phyloP scores from a whole-genome alignment of 2,113 vertebrate genomes.

The Lethenteron reissneri region DNA sequence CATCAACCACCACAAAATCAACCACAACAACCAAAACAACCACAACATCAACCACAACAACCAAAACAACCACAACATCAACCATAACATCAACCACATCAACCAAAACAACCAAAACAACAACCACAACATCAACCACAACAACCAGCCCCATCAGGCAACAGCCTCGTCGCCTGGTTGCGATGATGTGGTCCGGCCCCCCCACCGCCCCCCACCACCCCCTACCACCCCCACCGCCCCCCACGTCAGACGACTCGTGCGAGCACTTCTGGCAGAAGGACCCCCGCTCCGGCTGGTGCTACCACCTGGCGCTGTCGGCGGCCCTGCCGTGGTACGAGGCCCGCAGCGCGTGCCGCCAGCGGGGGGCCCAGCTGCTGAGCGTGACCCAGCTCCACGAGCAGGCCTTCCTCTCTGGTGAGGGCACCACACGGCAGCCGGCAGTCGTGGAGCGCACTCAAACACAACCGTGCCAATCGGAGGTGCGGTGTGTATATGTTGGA shows the following conservation, averaged over 20 bases:
- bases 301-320: constrained; percentile 94
- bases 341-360: constrained; percentile 73
- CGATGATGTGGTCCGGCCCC: neutral
- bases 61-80: neutral
- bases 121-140: neutral
- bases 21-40: neutral
- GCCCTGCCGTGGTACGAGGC: constrained; percentile 74
- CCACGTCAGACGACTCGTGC: constrained; percentile 28
- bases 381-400: constrained; percentile 85
- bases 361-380: constrained; percentile 72
- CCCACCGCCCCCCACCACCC: neutral
- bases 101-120: neutral
- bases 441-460: too few species aligned
- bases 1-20: too few species aligned
- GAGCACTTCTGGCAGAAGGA: constrained; percentile 94
- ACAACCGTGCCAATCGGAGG: too few species aligned
- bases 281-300: constrained; percentile 72
- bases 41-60: neutral
- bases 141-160: neutral
- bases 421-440: too few species aligned
- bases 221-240: neutral
- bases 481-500: too few species aligned
- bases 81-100: neutral
- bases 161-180: neutral
- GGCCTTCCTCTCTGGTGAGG: constrained; percentile 73